These are phyloP conservation scores for Philaethria dido DNA, from an alignment of 2,888 invertebrate species.

Conservation along the genomic window DNA sequence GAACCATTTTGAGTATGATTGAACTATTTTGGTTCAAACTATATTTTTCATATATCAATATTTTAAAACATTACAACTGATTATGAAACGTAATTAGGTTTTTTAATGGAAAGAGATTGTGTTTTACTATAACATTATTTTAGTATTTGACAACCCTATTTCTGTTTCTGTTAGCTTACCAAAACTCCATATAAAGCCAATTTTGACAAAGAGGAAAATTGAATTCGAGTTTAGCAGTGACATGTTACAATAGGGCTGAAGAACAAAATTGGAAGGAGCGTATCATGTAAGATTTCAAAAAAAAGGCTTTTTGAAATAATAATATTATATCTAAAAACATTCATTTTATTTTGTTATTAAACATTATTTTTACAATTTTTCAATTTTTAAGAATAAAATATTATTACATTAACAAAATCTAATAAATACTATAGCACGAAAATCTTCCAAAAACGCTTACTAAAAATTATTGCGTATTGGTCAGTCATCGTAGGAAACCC, in stretches of 20 bases:
- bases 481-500: neutral
- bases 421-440: no score
- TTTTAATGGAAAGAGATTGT: slow-evolving; percentile 19
- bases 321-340: no score
- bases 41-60: no score
- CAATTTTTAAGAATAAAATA: no score
- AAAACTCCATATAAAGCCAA: slow-evolving; percentile 46
- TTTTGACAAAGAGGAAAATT: slow-evolving; percentile 50
- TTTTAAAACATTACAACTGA: neutral
- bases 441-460: neutral
- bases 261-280: slow-evolving; percentile 16
- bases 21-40: no score
- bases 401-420: no score
- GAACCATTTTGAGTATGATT: no score
- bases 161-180: slow-evolving; percentile 33
- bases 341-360: no score
- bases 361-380: no score
- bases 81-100: no score
- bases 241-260: slow-evolving; percentile 26
- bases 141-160: slow-evolving; percentile 11
- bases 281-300: slow-evolving; percentile 10
- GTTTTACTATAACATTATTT: neutral
- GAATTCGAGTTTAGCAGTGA: slow-evolving; percentile 42
- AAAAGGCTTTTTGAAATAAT: neutral
- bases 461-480: no score